These are phyloP conservation scores for Lytechinus pictus DNA, from an alignment of 35 echinoderm and acorn worm species.

Conservation along the genomic window DNA sequence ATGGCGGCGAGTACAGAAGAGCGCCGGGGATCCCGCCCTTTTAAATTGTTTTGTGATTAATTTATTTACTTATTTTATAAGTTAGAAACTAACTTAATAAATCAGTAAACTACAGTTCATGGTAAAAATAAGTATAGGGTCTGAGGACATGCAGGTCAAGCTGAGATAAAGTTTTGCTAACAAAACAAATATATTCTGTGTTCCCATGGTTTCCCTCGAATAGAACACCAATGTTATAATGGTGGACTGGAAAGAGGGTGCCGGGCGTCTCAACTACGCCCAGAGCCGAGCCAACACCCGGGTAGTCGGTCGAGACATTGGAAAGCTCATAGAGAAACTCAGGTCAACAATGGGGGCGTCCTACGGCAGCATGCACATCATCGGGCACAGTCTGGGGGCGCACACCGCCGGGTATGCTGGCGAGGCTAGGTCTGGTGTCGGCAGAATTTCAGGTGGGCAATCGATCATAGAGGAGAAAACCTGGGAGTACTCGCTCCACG, in stretches of 20 bases:
- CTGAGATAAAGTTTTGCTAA: no score
- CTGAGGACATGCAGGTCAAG: no score
- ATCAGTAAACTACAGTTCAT: no score
- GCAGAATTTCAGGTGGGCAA: conserved; percentile 54
- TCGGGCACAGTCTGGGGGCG: conserved; percentile 77
- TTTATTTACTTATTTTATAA: no score
- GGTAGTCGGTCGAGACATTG: conserved; percentile 65
- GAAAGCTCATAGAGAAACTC: conserved; percentile 43
- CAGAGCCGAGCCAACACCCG: conserved; percentile 62
- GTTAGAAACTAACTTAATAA: no score
- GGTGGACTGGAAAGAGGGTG: conserved; percentile 76
- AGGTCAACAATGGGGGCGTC: conserved; percentile 18
- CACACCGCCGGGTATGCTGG: conserved; percentile 72
- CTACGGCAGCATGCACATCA: conserved; percentile 64
- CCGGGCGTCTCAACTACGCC: conserved; percentile 52
- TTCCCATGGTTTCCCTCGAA: not conserved
- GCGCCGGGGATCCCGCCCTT: no score
- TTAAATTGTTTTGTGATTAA: no score
- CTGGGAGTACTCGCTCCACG: no score
- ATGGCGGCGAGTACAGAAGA: no score
- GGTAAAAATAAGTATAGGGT: no score
- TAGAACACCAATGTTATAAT: conserved; percentile 66
- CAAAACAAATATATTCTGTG: not conserved
- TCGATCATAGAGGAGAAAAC: no score
- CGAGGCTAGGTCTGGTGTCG: conserved; percentile 45